Conservation (phyloP, 2,113 vertebrate species). For the Brachionichthys hirsutus region DNA sequence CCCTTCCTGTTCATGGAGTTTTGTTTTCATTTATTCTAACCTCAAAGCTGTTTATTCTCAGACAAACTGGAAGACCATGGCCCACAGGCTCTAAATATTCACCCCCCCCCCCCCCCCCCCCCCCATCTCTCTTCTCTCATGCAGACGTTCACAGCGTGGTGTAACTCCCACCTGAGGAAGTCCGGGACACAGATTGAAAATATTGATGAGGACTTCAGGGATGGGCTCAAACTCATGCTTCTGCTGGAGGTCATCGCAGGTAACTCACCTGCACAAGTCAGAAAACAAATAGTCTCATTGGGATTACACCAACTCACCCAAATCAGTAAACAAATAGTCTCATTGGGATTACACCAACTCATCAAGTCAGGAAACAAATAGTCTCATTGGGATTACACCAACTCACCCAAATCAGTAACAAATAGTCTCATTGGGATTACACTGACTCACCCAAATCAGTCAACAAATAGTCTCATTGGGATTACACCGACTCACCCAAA, state of each 20-base stretch:
- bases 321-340: no score
- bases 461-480: no score
- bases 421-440: no score
- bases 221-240: conserved; percentile 95
- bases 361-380: no score
- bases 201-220: conserved; percentile 94
- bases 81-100: neutral
- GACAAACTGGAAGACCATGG: conserved; percentile 9
- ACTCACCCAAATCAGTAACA: no score
- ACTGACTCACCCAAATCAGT: no score
- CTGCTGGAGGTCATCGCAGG: conserved; percentile 95
- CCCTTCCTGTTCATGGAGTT: conserved; percentile 47
- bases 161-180: conserved; percentile 93
- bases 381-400: no score
- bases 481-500: no score
- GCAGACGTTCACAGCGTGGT: conserved; percentile 97
- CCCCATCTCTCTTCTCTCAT: conserved; percentile 5
- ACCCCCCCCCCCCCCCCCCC: no score
- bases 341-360: no score
- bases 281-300: neutral
- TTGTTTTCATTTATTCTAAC: conserved; percentile 14
- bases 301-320: no score
- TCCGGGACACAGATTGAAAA: conserved; percentile 94
- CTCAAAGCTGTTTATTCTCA: conserved; percentile 33
- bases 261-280: no score